Conservation (phyloP, 2,888 invertebrate species). For the Apotomis turbidana region DNA sequence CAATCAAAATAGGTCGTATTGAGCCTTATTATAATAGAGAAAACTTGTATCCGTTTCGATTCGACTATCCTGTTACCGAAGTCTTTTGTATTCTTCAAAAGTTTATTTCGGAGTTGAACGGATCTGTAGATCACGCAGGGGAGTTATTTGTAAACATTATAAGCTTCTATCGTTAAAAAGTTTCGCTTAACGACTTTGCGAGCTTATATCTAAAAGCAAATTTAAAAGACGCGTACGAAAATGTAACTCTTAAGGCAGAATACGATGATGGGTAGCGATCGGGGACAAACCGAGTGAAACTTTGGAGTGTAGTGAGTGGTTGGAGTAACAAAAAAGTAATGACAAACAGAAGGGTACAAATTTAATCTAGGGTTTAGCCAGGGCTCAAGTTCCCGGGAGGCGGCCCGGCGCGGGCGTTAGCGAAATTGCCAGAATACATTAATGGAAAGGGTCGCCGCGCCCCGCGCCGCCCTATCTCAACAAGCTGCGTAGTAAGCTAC, state of each 20-base stretch:
- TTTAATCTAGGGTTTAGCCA: conserved; percentile 71
- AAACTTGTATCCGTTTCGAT: not conserved
- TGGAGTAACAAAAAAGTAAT: conserved; percentile 62
- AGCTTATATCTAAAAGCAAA: not conserved
- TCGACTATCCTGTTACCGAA: not conserved
- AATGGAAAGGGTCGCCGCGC: conserved; percentile 60
- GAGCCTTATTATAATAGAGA: not conserved
- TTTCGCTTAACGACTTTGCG: conserved; percentile 10
- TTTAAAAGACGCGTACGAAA: conserved; percentile 14
- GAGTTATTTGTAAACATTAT: conserved; percentile 6
- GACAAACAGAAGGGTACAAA: conserved; percentile 70
- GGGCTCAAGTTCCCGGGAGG: conserved; percentile 58
- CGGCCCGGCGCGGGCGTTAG: conserved; percentile 53
- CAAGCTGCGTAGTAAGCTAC: conserved; percentile 67
- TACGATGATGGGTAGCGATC: conserved; percentile 24
- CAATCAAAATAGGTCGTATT: conserved; percentile 10
- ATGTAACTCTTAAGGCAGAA: conserved; percentile 15
- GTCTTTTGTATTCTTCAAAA: not conserved
- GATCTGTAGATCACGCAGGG: not conserved
- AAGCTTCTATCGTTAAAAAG: conserved; percentile 25
- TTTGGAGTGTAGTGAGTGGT: conserved; percentile 43
- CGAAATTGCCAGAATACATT: conserved; percentile 78
- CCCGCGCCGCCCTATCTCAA: conserved; percentile 65
- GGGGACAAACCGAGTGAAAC: conserved; percentile 30
- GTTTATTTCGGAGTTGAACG: not conserved